Percentiles rank a stretch among this genome's conserved stretches.
Conservation (phyloP, 1,140 invertebrate genomes). For the Galleria mellonella region DNA sequence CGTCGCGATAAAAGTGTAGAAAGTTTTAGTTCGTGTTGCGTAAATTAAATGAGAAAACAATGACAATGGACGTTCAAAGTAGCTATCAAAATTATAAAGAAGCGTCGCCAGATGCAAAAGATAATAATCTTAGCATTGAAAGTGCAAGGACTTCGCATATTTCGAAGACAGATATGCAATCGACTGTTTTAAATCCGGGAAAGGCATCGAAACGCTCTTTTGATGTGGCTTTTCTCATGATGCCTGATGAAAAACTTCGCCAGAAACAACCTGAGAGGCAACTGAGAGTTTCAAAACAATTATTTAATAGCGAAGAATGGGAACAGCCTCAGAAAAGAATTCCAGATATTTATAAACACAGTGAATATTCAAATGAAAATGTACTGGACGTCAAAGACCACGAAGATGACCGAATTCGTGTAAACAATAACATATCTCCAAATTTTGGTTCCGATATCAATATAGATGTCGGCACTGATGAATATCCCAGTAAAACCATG, state of each 20-base stretch:
- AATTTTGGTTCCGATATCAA: slow-evolving; percentile 64
- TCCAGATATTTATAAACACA: slow-evolving; percentile 55
- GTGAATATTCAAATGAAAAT: slow-evolving; percentile 59
- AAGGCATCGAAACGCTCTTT: slow-evolving; percentile 83
- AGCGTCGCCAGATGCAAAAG: slow-evolving; percentile 57
- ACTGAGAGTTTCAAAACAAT: slow-evolving; percentile 72
- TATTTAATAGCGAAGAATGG: slow-evolving; percentile 65
- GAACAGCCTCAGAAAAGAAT: slow-evolving; percentile 52
- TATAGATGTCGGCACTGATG: slow-evolving; percentile 73
- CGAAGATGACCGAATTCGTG: slow-evolving; percentile 56
- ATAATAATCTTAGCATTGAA: slow-evolving; percentile 56
- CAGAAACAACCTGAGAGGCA: slow-evolving; percentile 80
- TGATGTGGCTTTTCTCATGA: slow-evolving; percentile 91
- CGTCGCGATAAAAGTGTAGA: slow-evolving; percentile 60
- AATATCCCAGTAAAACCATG: slow-evolving; percentile 67
- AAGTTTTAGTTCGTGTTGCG: slow-evolving; percentile 55
- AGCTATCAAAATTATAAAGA: slow-evolving; percentile 68
- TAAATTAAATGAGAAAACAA: slow-evolving; percentile 62
- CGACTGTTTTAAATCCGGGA: slow-evolving; percentile 42
- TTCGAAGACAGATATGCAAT: slow-evolving; percentile 48
- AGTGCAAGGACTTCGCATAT: slow-evolving; percentile 55
- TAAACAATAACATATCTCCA: slow-evolving; percentile 69
- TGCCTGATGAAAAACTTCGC: slow-evolving; percentile 86
- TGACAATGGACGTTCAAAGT: slow-evolving; percentile 75
- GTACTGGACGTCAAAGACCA: slow-evolving; percentile 52